Conservation (phyloP, 1,140 invertebrate genomes). For the Saccostrea cuccullata region DNA sequence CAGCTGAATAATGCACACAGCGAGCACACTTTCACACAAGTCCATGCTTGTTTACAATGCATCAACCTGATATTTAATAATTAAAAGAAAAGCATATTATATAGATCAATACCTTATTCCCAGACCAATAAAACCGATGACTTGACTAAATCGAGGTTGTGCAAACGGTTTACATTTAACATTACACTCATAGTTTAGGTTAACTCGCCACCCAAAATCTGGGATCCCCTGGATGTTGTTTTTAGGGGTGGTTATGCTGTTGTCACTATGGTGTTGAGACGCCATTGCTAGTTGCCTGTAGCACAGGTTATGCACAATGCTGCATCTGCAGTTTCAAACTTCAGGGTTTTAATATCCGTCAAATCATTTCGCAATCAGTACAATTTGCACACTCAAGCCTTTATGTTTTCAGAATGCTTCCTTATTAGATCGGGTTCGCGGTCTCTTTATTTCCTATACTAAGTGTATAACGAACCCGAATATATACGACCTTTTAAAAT, state of each 20-base stretch:
- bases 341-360: neutral
- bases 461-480: neutral
- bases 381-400: neutral
- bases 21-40: neutral
- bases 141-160: slow-evolving; percentile 83
- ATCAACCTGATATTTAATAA: neutral
- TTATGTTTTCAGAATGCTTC: neutral
- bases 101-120: slow-evolving; percentile 80
- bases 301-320: neutral
- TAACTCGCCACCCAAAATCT: slow-evolving; percentile 79
- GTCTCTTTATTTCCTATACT: neutral
- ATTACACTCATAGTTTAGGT: slow-evolving; percentile 87
- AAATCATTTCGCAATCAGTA: slow-evolving; percentile 1
- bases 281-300: neutral
- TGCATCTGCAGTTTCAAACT: neutral
- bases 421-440: neutral
- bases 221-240: slow-evolving; percentile 69
- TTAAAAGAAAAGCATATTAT: neutral
- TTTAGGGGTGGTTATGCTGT: slow-evolving; percentile 66
- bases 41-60: neutral
- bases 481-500: too few species aligned
- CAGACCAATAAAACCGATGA: slow-evolving; percentile 83
- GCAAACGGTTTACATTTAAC: slow-evolving; percentile 86
- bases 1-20: neutral
- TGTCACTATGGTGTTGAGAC: slow-evolving; percentile 52